phyloP scores from a whole-genome alignment of 2,113 vertebrate genomes.

The Octodon degus region DNA sequence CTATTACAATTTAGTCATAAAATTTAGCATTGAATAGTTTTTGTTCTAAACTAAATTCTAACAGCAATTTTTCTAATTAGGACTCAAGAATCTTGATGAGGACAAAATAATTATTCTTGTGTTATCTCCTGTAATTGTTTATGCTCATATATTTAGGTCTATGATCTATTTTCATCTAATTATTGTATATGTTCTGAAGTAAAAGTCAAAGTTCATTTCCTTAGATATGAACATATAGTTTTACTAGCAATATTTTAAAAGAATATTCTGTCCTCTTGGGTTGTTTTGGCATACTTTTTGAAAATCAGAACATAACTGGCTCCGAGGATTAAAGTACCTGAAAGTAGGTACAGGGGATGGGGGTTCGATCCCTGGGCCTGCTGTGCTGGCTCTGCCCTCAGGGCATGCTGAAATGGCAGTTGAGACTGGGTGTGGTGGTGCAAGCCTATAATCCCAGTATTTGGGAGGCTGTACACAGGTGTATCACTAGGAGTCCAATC shows the following conservation, averaged over 20 bases:
- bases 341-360: no score
- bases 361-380: no score
- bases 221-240: not conserved
- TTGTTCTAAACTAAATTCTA: not conserved
- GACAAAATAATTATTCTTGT: not conserved
- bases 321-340: no score
- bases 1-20: not conserved
- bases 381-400: no score
- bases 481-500: no score
- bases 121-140: not conserved
- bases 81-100: not conserved
- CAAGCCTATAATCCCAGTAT: no score
- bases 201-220: not conserved
- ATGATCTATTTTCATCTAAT: not conserved
- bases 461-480: no score
- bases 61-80: not conserved
- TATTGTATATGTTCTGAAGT: not conserved
- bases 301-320: not conserved
- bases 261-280: not conserved
- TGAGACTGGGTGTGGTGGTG: no score
- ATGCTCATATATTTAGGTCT: not conserved
- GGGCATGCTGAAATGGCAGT: no score
- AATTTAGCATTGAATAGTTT: not conserved
- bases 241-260: not conserved
- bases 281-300: not conserved